A percentile compares a stretch with the other conserved stretches of the same genome.
phyloP scores from a whole-genome alignment of 2,797 vertebrate species.

The Decapterus maruadsi region DNA sequence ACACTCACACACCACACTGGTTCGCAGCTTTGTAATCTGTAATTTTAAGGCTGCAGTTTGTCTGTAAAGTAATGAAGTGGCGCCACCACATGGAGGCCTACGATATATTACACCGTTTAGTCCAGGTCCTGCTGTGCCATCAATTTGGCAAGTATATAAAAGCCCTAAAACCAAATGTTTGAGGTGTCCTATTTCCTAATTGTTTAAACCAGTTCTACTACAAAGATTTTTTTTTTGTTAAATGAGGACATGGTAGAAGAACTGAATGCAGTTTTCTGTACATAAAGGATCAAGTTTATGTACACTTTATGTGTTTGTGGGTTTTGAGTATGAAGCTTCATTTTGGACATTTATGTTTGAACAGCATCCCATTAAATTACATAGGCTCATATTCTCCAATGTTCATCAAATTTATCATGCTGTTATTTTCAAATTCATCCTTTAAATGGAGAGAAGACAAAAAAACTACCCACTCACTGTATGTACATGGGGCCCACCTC shows the following conservation, averaged over 20 bases:
- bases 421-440: background rate
- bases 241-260: too few species aligned
- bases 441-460: background rate
- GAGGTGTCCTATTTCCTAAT: background rate
- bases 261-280: background rate
- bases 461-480: background rate
- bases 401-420: background rate
- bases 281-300: background rate
- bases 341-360: background rate
- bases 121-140: background rate
- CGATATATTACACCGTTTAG: constrained; percentile 21
- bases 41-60: background rate
- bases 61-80: constrained; percentile 8
- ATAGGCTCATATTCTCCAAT: too few species aligned
- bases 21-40: background rate
- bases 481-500: background rate
- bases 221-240: too few species aligned
- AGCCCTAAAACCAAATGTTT: background rate
- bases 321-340: background rate
- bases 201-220: background rate
- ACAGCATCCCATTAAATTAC: background rate
- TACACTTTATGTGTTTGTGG: too few species aligned
- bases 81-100: constrained; percentile 48
- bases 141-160: background rate
- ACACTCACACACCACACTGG: constrained; percentile 1